Conservation (phyloP, 1,140 invertebrate species). For the Papilio machaon region DNA sequence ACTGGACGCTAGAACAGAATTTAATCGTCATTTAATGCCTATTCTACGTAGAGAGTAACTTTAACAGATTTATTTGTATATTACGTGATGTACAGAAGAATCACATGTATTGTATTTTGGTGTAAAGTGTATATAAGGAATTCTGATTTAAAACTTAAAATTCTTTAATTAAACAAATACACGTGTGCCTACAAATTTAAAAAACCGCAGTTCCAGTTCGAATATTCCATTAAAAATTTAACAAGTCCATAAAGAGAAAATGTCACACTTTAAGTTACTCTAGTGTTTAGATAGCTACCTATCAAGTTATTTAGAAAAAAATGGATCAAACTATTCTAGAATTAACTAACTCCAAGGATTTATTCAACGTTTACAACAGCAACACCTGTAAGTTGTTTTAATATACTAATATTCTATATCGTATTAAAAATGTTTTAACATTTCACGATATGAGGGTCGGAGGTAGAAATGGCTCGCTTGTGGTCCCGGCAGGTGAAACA, state of each 20-base stretch:
- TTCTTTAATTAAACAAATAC: too few species aligned
- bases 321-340: not conserved
- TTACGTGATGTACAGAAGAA: not conserved
- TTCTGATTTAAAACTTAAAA: too few species aligned
- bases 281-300: not conserved
- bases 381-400: not conserved
- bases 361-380: not conserved
- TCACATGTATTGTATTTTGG: not conserved
- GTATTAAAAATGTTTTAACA: constrained; percentile 19
- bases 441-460: constrained; percentile 24
- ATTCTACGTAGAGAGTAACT: constrained; percentile 27
- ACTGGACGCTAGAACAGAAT: constrained; percentile 49
- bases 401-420: constrained; percentile 19
- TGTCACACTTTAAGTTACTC: too few species aligned
- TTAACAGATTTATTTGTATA: not conserved
- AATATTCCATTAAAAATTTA: too few species aligned
- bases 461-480: constrained; percentile 16
- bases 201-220: too few species aligned
- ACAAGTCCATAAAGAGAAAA: too few species aligned
- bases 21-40: constrained; percentile 63
- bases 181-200: too few species aligned
- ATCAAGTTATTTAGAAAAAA: not conserved
- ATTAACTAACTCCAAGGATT: constrained; percentile 3
- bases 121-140: too few species aligned
- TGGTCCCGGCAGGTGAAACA: constrained; percentile 34